Conservation (phyloP, 2,888 invertebrate species). For the Camptogramma bilineatum region DNA sequence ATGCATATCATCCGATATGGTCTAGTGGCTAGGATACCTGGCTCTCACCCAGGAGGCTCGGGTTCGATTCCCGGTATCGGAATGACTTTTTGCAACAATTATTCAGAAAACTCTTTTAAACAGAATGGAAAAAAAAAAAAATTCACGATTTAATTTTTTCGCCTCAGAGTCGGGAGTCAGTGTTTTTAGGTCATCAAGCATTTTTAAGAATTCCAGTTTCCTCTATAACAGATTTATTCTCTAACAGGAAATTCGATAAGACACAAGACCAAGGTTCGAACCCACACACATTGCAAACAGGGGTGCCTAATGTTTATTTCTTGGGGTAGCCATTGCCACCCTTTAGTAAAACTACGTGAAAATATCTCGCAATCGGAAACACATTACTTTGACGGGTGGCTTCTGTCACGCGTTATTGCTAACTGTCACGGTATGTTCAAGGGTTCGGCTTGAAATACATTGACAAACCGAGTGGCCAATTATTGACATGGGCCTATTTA, state of each 20-base stretch:
- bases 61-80: constrained; percentile 87
- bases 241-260: neutral
- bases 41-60: constrained; percentile 89
- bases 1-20: constrained; percentile 69
- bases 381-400: constrained; percentile 63
- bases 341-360: constrained; percentile 41
- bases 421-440: constrained; percentile 43
- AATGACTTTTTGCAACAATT: constrained; percentile 67
- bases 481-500: constrained; percentile 13
- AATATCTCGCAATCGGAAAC: constrained; percentile 64
- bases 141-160: too few relatives aligned
- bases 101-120: too few relatives aligned
- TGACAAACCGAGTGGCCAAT: constrained; percentile 32
- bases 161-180: too few relatives aligned
- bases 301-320: neutral
- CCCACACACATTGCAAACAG: neutral
- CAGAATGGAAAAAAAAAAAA: too few relatives aligned
- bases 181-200: too few relatives aligned
- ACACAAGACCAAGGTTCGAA: neutral
- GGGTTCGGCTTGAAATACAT: constrained; percentile 32
- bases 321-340: constrained; percentile 19
- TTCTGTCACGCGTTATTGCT: constrained; percentile 51
- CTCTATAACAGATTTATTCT: neutral
- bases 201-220: too few relatives aligned
- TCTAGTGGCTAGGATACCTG: constrained; percentile 90